These are phyloP conservation scores for Melozone crissalis DNA, from an alignment of 2,113 vertebrate species.

Conservation along the genomic window DNA sequence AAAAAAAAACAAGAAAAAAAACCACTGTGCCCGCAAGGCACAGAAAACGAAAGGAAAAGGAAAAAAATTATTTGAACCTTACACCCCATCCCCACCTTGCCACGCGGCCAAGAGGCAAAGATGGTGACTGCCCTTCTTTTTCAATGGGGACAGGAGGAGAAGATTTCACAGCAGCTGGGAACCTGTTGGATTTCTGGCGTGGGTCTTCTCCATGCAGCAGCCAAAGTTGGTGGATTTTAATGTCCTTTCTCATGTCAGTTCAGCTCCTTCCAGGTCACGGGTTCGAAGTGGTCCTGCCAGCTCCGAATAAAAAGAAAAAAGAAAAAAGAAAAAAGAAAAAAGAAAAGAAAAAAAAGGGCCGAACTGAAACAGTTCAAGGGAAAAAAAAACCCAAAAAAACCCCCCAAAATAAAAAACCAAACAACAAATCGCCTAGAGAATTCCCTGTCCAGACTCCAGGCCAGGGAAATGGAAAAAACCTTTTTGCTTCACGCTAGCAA, in stretches of 20 bases:
- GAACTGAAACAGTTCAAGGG: neutral
- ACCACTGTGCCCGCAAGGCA: neutral
- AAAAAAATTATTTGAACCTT: neutral
- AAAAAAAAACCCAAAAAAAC: too few relatives aligned
- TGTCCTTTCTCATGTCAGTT: too few relatives aligned
- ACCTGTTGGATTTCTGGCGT: neutral
- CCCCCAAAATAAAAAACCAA: neutral
- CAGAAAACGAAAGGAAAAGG: neutral
- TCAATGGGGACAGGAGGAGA: neutral
- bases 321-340: too few relatives aligned
- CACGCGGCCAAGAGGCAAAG: neutral
- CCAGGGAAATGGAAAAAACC: neutral
- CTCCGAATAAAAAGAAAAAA: neutral
- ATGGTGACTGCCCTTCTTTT: neutral
- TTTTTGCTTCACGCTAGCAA: neutral
- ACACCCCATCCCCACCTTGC: neutral
- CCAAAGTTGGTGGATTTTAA: neutral
- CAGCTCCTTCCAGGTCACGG: neutral
- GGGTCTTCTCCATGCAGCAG: neutral
- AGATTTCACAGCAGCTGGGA: neutral
- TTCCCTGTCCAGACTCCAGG: neutral
- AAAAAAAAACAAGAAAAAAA: neutral
- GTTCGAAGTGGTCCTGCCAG: rapidly evolving
- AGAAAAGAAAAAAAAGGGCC: neutral
- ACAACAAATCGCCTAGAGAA: neutral